These are phyloP conservation scores for Sphenodon punctatus DNA, from an alignment of 2,797 vertebrate species.

Conservation along the genomic window DNA sequence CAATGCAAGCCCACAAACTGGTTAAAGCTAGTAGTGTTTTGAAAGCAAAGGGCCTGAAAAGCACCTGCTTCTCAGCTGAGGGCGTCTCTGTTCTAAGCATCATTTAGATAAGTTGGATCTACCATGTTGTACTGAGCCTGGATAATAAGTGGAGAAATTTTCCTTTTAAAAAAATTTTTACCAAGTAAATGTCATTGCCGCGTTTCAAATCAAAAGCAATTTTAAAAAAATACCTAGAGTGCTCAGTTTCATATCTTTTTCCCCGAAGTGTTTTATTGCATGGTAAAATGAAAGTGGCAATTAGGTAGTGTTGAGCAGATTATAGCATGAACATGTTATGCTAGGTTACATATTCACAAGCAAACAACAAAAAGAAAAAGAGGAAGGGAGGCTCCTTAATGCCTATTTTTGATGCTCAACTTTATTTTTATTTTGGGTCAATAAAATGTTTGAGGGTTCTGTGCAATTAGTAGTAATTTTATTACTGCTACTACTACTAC, in stretches of 20 bases:
- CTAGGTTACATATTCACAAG: slow-evolving; percentile 51
- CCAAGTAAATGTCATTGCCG: slow-evolving; percentile 58
- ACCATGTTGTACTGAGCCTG: slow-evolving; percentile 2
- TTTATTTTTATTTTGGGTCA: slow-evolving; percentile 11
- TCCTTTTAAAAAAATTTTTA: slow-evolving; percentile 52
- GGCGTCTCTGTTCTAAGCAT: slow-evolving; percentile 16
- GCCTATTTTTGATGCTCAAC: slow-evolving; percentile 45
- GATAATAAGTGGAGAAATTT: slow-evolving; percentile 60
- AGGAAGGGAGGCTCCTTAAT: slow-evolving; percentile 15
- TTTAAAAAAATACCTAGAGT: slow-evolving; percentile 45
- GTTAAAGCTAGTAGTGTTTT: slow-evolving; percentile 28
- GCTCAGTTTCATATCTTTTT: slow-evolving; percentile 53
- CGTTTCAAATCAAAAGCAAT: slow-evolving; percentile 59
- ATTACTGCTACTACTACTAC: too few relatives aligned
- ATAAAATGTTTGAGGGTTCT: slow-evolving; percentile 27
- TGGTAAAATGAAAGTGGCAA: slow-evolving; percentile 64
- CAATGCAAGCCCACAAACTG: slow-evolving; percentile 48
- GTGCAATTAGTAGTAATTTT: neutral
- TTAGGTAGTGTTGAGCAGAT: slow-evolving; percentile 64
- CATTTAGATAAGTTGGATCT: neutral
- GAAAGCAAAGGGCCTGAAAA: neutral
- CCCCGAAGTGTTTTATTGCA: slow-evolving; percentile 58
- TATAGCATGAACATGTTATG: slow-evolving; percentile 53
- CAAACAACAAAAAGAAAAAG: slow-evolving; percentile 44
- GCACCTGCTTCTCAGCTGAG: neutral